A percentile compares a stretch with the other conserved stretches of the same genome.
phyloP scores from a whole-genome alignment of 1,140 invertebrate species.

The Cyclina sinensis region DNA sequence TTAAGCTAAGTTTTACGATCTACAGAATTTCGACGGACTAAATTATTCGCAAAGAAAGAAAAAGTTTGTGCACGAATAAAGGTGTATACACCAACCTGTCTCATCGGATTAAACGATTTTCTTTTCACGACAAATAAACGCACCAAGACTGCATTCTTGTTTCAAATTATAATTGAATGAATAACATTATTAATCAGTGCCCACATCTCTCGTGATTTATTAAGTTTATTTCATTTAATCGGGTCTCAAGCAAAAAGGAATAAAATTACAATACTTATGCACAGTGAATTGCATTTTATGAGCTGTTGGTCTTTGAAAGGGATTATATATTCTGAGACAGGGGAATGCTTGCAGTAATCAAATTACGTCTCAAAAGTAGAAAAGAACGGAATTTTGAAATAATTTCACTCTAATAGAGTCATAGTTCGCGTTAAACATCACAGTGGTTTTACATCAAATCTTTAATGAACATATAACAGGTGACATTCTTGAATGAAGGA shows the following conservation, averaged over 20 bases:
- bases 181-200: not conserved
- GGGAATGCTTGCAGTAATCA: slow-evolving; percentile 6
- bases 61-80: not conserved
- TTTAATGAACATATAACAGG: no score
- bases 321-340: not conserved
- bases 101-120: not conserved
- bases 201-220: not conserved
- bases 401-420: not conserved
- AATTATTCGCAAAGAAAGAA: not conserved
- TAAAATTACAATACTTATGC: slow-evolving; percentile 18
- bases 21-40: no score
- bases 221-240: not conserved
- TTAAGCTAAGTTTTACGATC: no score
- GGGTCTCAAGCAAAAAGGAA: not conserved
- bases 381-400: not conserved
- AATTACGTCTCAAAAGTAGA: not conserved
- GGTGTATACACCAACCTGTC: not conserved
- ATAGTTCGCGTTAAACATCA: no score
- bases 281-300: not conserved
- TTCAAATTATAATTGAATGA: slow-evolving; percentile 37
- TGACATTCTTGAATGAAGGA: no score
- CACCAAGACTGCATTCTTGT: not conserved
- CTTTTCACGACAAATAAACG: not conserved
- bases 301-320: slow-evolving; percentile 18
- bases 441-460: no score